phyloP scores from a whole-genome alignment of 2,888 invertebrate genomes.

The Sepioteuthis lessoniana region DNA sequence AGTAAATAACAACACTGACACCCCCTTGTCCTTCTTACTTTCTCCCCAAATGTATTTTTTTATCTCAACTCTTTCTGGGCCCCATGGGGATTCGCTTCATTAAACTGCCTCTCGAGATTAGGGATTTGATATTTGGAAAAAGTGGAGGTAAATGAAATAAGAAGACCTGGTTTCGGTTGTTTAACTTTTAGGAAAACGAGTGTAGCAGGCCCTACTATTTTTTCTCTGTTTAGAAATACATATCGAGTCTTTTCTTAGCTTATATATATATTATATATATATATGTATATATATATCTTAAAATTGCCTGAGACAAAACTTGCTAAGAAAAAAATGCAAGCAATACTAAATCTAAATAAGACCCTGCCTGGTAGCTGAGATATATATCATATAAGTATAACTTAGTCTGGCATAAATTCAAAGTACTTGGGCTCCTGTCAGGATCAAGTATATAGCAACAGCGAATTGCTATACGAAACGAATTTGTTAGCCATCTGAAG shows the following conservation, averaged over 20 bases:
- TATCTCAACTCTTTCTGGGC: neutral
- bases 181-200: neutral
- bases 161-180: neutral
- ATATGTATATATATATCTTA: too few relatives aligned
- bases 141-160: neutral
- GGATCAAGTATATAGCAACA: too few relatives aligned
- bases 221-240: neutral
- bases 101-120: neutral
- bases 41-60: neutral
- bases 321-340: too few relatives aligned
- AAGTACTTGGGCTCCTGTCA: too few relatives aligned
- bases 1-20: neutral
- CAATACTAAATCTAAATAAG: too few relatives aligned
- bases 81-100: neutral
- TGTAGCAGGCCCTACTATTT: neutral
- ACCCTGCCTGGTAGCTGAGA: too few relatives aligned
- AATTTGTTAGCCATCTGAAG: too few relatives aligned
- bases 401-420: too few relatives aligned
- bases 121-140: neutral
- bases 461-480: too few relatives aligned
- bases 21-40: neutral
- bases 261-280: too few relatives aligned
- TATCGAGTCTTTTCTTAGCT: neutral
- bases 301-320: too few relatives aligned
- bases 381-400: too few relatives aligned